A percentile compares a stretch with the other conserved stretches of the same genome.
Conservation (phyloP, 2,797 vertebrate genomes). For the Tarsius wallacei region DNA sequence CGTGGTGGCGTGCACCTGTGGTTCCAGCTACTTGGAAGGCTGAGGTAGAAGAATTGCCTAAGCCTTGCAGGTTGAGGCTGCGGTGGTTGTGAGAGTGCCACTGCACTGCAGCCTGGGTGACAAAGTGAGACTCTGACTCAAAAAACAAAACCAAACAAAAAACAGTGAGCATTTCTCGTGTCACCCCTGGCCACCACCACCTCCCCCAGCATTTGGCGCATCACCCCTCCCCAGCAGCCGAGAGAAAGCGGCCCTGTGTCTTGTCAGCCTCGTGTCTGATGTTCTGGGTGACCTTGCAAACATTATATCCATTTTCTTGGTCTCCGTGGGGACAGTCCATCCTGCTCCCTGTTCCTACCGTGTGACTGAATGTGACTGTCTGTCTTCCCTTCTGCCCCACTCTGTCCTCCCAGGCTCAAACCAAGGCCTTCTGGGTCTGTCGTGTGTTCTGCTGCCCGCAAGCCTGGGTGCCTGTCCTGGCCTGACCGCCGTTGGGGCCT, state of each 20-base stretch:
- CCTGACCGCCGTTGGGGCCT: background rate
- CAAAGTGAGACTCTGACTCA: no score
- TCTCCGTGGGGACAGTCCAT: background rate
- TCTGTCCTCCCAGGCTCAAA: background rate
- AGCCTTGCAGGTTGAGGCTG: no score
- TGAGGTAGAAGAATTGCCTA: no score
- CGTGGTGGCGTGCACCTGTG: no score
- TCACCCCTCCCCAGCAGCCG: background rate
- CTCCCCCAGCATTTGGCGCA: background rate
- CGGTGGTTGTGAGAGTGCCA: no score
- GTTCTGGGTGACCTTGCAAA: background rate
- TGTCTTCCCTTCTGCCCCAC: background rate
- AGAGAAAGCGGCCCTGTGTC: no score
- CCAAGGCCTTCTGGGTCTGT: background rate
- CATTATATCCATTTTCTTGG: conserved; percentile 47
- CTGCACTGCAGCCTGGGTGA: no score
- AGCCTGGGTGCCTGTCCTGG: background rate
- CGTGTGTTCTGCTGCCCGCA: background rate
- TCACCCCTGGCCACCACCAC: background rate
- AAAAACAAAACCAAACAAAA: no score
- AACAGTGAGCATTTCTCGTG: no score
- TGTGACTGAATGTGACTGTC: background rate
- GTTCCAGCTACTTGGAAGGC: no score
- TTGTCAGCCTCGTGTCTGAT: no score
- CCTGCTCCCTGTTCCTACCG: background rate